Base-by-base conservation (phyloP, 2,888 invertebrate species). In the Mesorhabditis spiculigera region DNA sequence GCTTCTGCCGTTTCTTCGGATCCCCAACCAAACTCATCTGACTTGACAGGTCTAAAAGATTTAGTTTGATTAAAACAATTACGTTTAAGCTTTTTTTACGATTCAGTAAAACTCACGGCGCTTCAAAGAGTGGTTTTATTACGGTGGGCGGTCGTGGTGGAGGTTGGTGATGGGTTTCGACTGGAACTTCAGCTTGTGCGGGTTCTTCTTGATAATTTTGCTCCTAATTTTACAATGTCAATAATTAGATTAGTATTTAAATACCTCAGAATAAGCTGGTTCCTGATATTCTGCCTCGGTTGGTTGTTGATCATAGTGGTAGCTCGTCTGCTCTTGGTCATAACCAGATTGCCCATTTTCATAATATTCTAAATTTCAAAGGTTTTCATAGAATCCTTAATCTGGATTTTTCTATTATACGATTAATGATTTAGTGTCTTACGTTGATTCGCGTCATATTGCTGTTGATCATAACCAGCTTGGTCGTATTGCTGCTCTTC, bases 401-500 rank as follows among this genome's bases (percentile, higher is more conserved):
- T 28, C 28, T 28, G 28, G 28, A 3, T 28, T 28, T 28, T 28
- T 28, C 28, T 28, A 28, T 28, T 28, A 28, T 28, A 28, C 28
- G 28, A 28, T 28, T 75, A 68, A 41, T 65, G 63, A 41, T 74
- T 66, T 62, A 63, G 58, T 43, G 73, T 41, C 43, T 67, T 45
- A n/a, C 66, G 58, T 5, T 64, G 67, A 43, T 61, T 45, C 8
- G 44, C 50, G 13, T 28, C 28, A 45, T 44, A 28, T 41, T 5
- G 66, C 10, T 44, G 42, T 42, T 73, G 68, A 45, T 61, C 71
- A 41, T 77, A 72, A 16, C 70, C 70, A 28, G 72, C 70, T 28
- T 75, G 71, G 41, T 78, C 73, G 65, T 72, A 74, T 10, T 64
- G 45, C 45, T 68, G 58, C n/a, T 50, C 58, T 50, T 8, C 63